phyloP scores from a whole-genome alignment of 2,113 vertebrate species.

The Pitta sordida region DNA sequence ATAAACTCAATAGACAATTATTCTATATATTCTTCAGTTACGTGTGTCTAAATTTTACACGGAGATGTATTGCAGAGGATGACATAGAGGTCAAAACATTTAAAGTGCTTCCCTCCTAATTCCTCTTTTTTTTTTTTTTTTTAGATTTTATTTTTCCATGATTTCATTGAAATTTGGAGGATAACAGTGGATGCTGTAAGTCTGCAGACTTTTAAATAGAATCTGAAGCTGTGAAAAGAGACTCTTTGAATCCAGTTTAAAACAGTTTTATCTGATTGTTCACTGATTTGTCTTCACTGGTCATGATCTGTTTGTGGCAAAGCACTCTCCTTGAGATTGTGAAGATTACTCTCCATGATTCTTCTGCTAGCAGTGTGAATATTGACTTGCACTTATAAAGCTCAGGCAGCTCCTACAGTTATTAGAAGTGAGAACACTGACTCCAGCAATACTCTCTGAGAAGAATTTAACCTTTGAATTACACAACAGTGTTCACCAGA shows the following conservation, averaged over 20 bases:
- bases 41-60: not conserved
- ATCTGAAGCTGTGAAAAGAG: conserved; percentile 44
- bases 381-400: conserved; percentile 71
- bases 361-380: conserved; percentile 56
- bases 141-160: conserved; percentile 38
- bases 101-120: not conserved
- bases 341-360: conserved; percentile 45
- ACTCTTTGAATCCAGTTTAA: conserved; percentile 62
- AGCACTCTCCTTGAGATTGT: conserved; percentile 33
- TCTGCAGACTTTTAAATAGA: conserved; percentile 49
- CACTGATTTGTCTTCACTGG: conserved; percentile 40
- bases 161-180: conserved; percentile 46
- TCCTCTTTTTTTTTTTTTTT: conserved; percentile 41
- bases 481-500: conserved; percentile 38
- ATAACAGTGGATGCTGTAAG: not conserved
- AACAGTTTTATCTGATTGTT: conserved; percentile 53
- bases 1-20: not conserved
- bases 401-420: conserved; percentile 65
- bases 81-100: not conserved
- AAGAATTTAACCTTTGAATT: conserved; percentile 68
- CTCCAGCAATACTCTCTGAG: conserved; percentile 52
- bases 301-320: conserved; percentile 59
- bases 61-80: not conserved
- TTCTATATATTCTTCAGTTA: not conserved
- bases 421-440: conserved; percentile 53